These are phyloP conservation scores for Gadopsis marmoratus DNA, from an alignment of 2,797 vertebrate genomes.

Conservation along the genomic window DNA sequence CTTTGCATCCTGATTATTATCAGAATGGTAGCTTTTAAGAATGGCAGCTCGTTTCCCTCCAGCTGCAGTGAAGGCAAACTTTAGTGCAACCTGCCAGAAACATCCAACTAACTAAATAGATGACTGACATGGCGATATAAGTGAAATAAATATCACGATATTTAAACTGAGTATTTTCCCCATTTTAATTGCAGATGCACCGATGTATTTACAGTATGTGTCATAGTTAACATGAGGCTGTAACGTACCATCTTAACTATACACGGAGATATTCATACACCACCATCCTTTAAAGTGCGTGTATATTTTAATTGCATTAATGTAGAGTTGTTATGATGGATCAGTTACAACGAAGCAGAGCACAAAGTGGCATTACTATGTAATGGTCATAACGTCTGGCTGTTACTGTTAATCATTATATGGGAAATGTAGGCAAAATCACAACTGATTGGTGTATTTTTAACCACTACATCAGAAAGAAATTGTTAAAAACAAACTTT, in stretches of 20 bases:
- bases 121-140: neutral
- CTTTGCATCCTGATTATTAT: constrained; percentile 48
- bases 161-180: neutral
- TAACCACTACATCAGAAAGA: neutral
- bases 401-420: neutral
- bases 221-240: neutral
- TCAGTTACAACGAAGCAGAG: neutral
- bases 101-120: neutral
- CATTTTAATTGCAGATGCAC: neutral
- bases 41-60: constrained; percentile 26
- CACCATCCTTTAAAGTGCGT: neutral
- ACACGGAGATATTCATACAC: too few relatives aligned
- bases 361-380: too few relatives aligned
- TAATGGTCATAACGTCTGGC: neutral
- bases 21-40: constrained; percentile 30
- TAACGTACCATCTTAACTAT: neutral
- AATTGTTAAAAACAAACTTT: neutral
- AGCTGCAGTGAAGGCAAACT: constrained; percentile 34
- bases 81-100: neutral
- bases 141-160: neutral
- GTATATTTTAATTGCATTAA: too few relatives aligned
- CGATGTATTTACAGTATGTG: too few relatives aligned
- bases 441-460: neutral
- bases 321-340: neutral
- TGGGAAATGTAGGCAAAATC: neutral